Base-by-base conservation (phyloP, 2,797 vertebrate genomes). In the Malurus splendens region DNA sequence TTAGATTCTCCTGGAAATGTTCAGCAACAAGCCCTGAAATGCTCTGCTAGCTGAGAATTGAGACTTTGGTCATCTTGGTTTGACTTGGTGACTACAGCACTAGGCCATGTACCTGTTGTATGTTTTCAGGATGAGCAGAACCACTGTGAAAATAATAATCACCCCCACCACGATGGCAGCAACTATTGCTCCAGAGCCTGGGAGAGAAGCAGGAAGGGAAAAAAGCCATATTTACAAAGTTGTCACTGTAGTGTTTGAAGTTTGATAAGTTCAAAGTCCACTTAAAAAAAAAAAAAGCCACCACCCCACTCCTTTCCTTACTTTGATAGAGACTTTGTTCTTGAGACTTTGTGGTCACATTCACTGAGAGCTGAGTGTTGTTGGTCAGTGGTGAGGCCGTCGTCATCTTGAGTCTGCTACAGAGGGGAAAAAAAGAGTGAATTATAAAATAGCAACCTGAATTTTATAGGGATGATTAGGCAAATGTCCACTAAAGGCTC, bases 171-270 rank as follows among this genome's bases (percentile, higher is more conserved):
- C 99, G 1, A 99, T 97, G 83, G 98, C 96, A 33, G 98, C 99
- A 18, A 99, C 98, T 92, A 99, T 99, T 66, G 99, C 99, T 54
- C 99, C 99, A 30, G 99, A 99, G 92, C 99, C 99, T 99, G 60
- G 5, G 28, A 86, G 59, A 78, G 45, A 89, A 78, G 48, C 33
- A 67, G 47, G 64, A 45, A 18, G 27, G 42, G 20, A 3, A 72
- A 28, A 36, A 38, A 13, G 9, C 28, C 54, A 28, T 66, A 52
- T 50, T 80, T 82, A 61, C 60, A 48, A 61, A 89, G 55, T 16
- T 57, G 57, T 33, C 44, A 16, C 20, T 32, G 57, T 8, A 51
- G 6, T 30, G 36, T 73, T 91, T 54, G 60, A 76, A 54, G 50
- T 85, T 74, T 51, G 73, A 30, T 18, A 55, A 87, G 73, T 68